Evolutionary conservation across 2,113 vertebrate genomes (phyloP).

Genomic region (Sardina pilchardus): DNA sequence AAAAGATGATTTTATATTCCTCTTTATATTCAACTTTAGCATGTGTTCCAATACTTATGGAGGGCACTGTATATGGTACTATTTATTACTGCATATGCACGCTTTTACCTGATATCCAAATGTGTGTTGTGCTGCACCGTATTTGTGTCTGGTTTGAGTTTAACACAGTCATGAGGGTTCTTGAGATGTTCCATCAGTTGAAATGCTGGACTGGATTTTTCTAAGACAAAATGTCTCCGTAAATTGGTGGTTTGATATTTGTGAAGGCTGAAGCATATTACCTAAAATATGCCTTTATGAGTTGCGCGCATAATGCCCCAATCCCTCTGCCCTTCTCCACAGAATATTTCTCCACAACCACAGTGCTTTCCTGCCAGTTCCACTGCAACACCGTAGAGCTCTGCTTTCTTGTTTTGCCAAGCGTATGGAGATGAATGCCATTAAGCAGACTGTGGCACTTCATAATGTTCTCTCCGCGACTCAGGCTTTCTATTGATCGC

Average conservation of each 20-base stretch:
- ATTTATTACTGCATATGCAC: not conserved
- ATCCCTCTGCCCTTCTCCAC: not conserved
- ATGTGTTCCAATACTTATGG: no score
- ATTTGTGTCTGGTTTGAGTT: not conserved
- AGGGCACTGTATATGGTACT: no score
- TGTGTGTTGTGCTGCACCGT: not conserved
- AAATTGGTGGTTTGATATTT: not conserved
- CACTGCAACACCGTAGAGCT: not conserved
- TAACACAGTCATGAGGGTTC: not conserved
- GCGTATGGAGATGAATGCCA: not conserved
- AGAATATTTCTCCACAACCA: not conserved
- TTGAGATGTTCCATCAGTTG: not conserved
- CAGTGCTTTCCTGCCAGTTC: not conserved
- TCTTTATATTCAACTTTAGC: no score
- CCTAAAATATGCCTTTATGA: not conserved
- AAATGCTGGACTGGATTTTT: not conserved
- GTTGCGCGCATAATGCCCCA: not conserved
- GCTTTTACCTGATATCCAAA: not conserved
- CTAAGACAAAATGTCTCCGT: not conserved
- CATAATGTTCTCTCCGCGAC: not conserved
- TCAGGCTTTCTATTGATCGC: not conserved
- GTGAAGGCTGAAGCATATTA: not conserved
- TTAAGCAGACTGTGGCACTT: not conserved
- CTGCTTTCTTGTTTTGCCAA: not conserved
- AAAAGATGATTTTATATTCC: no score